A percentile compares a stretch with the other conserved stretches of the same genome.
These are phyloP conservation scores for Epinotia ramella DNA, from an alignment of 2,888 invertebrate species.

Conservation along the genomic window DNA sequence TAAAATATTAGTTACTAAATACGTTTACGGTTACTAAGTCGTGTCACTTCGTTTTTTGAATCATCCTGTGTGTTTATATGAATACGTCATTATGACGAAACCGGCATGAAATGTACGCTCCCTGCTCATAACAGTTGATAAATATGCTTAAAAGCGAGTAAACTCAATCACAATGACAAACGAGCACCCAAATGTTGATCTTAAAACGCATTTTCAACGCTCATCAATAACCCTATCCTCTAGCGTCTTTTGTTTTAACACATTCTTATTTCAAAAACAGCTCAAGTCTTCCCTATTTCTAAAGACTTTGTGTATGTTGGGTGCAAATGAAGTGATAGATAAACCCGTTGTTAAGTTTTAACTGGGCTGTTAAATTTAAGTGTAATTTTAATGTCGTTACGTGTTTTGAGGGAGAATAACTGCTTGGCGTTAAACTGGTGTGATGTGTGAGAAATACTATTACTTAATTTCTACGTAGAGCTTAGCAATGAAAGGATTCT, in stretches of 20 bases:
- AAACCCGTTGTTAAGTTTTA: slow-evolving; percentile 31
- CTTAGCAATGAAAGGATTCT: background rate
- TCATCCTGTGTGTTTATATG: no score
- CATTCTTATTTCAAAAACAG: slow-evolving; percentile 5
- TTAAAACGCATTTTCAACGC: slow-evolving; percentile 31
- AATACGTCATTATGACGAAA: no score
- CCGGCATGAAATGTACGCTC: no score
- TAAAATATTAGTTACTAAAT: no score
- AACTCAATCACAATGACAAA: slow-evolving; percentile 36
- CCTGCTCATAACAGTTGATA: slow-evolving; percentile 1
- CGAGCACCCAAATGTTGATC: slow-evolving; percentile 31
- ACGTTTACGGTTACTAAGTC: no score
- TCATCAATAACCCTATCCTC: slow-evolving; percentile 28
- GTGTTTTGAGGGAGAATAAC: slow-evolving; percentile 20
- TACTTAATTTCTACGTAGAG: background rate
- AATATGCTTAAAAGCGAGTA: slow-evolving; percentile 21
- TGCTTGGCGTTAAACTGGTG: background rate
- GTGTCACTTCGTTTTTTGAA: no score
- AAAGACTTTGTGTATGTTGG: background rate
- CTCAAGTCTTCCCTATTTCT: background rate
- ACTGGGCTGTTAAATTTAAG: slow-evolving; percentile 33
- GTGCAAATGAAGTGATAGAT: slow-evolving; percentile 15
- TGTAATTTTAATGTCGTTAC: slow-evolving; percentile 31
- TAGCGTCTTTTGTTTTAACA: slow-evolving; percentile 25
- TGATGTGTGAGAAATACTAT: slow-evolving; percentile 14